A percentile compares a stretch with the other conserved stretches of the same genome.
These are phyloP conservation scores for Erythrolamprus reginae DNA, from an alignment of 2,113 vertebrate genomes.

Conservation along the genomic window DNA sequence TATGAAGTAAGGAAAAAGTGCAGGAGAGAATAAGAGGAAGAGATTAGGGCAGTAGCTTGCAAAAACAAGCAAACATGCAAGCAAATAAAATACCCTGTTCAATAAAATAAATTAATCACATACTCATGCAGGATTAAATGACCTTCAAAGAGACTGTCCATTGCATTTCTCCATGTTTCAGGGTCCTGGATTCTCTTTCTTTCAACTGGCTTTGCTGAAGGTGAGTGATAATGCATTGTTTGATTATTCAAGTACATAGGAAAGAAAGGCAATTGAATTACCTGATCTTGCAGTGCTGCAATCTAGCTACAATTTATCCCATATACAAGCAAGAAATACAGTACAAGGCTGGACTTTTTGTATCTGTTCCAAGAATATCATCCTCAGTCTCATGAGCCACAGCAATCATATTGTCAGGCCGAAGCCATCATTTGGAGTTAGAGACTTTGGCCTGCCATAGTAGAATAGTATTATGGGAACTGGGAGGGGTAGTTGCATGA, in stretches of 20 bases:
- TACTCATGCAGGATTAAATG: too few species aligned
- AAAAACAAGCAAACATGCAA: background rate
- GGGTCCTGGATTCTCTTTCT: background rate
- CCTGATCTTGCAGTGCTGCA: background rate
- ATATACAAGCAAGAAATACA: background rate
- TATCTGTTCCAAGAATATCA: background rate
- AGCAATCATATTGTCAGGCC: background rate
- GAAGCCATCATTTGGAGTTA: too few species aligned
- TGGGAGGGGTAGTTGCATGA: too few species aligned
- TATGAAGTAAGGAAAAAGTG: background rate
- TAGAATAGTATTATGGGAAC: too few species aligned
- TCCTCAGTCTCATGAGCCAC: background rate
- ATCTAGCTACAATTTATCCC: background rate
- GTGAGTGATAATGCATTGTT: too few species aligned
- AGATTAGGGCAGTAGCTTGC: background rate
- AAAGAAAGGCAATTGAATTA: background rate
- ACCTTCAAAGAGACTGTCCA: background rate
- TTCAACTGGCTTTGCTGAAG: background rate
- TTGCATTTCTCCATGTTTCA: background rate
- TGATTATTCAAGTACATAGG: background rate
- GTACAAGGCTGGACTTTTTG: background rate
- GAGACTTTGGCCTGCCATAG: too few species aligned
- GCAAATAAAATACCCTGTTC: background rate
- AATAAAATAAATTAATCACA: background rate
- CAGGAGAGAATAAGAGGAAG: background rate